Evolutionary conservation across 2,113 vertebrate species (phyloP).

Genomic region (Caranx melampygus): DNA sequence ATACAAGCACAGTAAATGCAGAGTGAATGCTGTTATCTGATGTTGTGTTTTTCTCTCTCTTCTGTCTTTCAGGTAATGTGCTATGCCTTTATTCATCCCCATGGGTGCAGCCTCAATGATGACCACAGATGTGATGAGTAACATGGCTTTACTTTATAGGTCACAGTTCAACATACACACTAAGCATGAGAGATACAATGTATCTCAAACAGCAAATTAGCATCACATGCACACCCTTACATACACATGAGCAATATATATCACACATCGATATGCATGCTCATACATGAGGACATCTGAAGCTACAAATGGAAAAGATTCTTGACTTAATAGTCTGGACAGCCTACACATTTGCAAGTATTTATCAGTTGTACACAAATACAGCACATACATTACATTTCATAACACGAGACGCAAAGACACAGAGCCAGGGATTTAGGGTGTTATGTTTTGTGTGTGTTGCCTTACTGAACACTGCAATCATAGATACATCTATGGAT

Average conservation of each 20-base stretch:
- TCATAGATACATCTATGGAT: not conserved
- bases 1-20: not conserved
- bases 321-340: not conserved
- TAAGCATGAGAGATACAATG: not conserved
- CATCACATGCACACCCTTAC: not conserved
- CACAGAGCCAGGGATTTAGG: not conserved
- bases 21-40: slow-evolving; percentile 24
- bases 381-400: not conserved
- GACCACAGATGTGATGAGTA: slow-evolving; percentile 67
- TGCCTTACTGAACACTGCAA: not conserved
- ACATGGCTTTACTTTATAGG: slow-evolving; percentile 25
- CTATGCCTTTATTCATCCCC: slow-evolving; percentile 49
- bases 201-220: not conserved
- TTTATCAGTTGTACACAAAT: not conserved
- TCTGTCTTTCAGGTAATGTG: slow-evolving; percentile 80
- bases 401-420: not conserved
- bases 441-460: slow-evolving; percentile 9
- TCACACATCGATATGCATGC: not conserved
- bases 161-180: slow-evolving; percentile 22
- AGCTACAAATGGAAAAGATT: not conserved
- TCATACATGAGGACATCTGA: not conserved
- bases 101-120: slow-evolving; percentile 37
- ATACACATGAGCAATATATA: not conserved
- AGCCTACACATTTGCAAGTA: not conserved
- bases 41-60: slow-evolving; percentile 41